Conservation (phyloP, 2,113 vertebrate species). For the Ranitomeya imitator region DNA sequence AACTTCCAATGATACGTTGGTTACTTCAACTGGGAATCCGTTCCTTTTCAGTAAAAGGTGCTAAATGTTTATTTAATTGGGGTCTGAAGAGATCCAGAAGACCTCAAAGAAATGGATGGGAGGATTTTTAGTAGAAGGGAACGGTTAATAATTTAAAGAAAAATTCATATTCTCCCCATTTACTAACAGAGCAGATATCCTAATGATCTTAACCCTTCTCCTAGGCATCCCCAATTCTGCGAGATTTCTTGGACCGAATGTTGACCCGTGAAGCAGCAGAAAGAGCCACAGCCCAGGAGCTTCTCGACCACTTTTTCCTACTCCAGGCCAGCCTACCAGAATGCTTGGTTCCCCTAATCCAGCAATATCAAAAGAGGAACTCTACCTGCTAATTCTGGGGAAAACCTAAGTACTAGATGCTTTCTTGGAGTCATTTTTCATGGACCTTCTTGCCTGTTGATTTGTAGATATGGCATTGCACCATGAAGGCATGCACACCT, state of each 20-base stretch:
- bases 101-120: too few species aligned
- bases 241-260: constrained; percentile 96
- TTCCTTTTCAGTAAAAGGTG: too few species aligned
- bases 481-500: background rate
- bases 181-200: too few species aligned
- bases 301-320: constrained; percentile 95
- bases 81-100: too few species aligned
- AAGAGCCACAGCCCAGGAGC: constrained; percentile 89
- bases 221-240: constrained; percentile 91
- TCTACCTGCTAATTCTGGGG: constrained; percentile 73
- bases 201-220: constrained; percentile 32
- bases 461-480: background rate
- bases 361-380: constrained; percentile 89
- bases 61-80: too few species aligned
- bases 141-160: too few species aligned
- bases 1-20: too few species aligned
- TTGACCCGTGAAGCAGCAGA: constrained; percentile 87
- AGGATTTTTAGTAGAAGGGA: too few species aligned
- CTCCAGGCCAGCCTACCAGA: constrained; percentile 93
- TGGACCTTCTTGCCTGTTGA: background rate
- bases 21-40: too few species aligned
- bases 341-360: constrained; percentile 95
- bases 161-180: too few species aligned
- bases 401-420: too few species aligned
- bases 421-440: background rate